phyloP scores from a whole-genome alignment of 2,113 vertebrate species.

The Geococcyx californianus region DNA sequence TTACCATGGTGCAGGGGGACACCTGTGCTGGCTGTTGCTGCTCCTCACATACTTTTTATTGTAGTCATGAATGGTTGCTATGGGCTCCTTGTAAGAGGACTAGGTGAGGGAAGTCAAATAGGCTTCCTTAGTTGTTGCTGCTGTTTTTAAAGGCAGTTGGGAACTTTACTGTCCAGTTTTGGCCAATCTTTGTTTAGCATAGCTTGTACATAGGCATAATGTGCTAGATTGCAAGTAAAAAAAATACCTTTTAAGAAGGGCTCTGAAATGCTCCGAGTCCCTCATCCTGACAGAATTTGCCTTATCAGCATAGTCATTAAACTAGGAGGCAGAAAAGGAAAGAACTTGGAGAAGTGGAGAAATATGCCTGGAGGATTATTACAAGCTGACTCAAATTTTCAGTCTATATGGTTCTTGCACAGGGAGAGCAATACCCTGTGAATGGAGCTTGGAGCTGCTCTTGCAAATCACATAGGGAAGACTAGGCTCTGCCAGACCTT shows the following conservation, averaged over 20 bases:
- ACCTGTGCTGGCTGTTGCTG: background rate
- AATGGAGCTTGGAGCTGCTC: background rate
- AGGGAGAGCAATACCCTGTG: background rate
- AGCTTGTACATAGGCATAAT: background rate
- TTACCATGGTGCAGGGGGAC: background rate
- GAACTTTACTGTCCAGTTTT: background rate
- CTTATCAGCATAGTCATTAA: background rate
- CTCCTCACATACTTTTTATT: background rate
- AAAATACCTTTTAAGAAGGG: background rate
- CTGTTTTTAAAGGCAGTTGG: background rate
- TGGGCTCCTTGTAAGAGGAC: background rate
- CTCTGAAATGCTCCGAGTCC: background rate
- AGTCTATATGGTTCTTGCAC: background rate
- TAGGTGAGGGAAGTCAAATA: background rate
- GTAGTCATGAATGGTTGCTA: background rate
- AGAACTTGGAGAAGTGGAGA: background rate
- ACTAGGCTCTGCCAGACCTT: background rate
- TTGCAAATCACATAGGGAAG: background rate
- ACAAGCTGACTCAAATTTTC: background rate
- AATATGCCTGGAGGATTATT: background rate
- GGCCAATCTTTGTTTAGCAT: background rate
- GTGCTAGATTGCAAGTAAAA: background rate
- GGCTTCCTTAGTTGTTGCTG: background rate
- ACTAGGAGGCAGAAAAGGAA: background rate
- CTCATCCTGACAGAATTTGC: background rate